These are phyloP conservation scores for Camelus dromedarius DNA, from an alignment of 2,113 vertebrate genomes.

Conservation along the genomic window DNA sequence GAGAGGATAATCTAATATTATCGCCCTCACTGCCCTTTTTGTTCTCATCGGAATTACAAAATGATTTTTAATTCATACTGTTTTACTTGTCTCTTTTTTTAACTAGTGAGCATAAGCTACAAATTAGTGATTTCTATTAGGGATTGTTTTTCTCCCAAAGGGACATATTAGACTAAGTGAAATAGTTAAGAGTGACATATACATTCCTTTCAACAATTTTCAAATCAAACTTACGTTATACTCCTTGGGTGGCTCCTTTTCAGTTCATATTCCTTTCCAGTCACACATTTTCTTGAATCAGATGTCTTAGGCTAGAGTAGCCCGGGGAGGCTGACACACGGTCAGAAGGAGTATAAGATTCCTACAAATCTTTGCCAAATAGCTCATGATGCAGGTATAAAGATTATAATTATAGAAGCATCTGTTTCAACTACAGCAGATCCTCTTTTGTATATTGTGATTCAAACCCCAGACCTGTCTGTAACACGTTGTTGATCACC, in stretches of 20 bases:
- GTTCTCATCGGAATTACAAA: slow-evolving; percentile 38
- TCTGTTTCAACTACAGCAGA: background rate
- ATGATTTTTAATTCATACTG: background rate
- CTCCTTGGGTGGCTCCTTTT: background rate
- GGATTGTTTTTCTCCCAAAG: background rate
- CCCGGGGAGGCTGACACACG: background rate
- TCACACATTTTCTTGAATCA: background rate
- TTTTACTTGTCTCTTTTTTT: background rate
- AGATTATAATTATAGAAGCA: background rate
- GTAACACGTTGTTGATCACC: too few species aligned
- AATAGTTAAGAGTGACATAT: slow-evolving; percentile 10
- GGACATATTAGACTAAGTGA: slow-evolving; percentile 11
- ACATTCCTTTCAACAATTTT: slow-evolving; percentile 32
- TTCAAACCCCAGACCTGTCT: background rate
- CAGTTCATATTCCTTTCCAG: background rate
- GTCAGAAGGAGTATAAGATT: background rate
- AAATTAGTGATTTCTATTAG: slow-evolving; percentile 46
- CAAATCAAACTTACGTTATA: background rate
- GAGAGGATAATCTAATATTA: background rate
- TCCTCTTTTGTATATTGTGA: background rate
- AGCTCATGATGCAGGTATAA: background rate
- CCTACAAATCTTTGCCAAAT: slow-evolving; percentile 34
- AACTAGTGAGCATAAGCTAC: background rate
- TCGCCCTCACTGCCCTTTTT: background rate
- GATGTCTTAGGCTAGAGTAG: background rate